Evolutionary conservation across 2,888 invertebrate genomes (phyloP), one percentile per base, ranked within the genome.

Genomic region (Cataglyphis cursor): DNA sequence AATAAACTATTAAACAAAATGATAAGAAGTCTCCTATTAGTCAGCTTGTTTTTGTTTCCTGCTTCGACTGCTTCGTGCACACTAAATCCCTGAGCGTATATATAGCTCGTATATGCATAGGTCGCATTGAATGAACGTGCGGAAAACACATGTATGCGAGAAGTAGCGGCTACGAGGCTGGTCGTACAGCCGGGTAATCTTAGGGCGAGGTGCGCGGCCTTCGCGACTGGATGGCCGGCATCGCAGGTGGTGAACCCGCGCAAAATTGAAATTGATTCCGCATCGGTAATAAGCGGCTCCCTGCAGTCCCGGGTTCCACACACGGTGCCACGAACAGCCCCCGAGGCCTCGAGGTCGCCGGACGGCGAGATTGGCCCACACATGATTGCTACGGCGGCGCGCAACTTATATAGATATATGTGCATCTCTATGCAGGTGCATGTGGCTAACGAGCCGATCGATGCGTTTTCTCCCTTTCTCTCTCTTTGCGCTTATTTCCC

Each of bases 251-350:
- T 83, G 88, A 88, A 85, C 86, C 86, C 82, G 82, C 84, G 92
- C 89, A 87, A 92, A 92, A 92, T 92, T 92, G 92, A 92, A 92
- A 92, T 92, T 92, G 92, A 92, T 92, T 92, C 88, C 92, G 91
- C 89, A 90, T 92, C 91, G 87, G 89, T 90, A 90, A 90, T 90
- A 90, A 90, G 89, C 85, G 83, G 85, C 86, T 90, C 86, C 90
- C 87, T 85, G 85, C 85, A 70, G 83, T 61, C 82, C 59, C 65
- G 35, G 75, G 82, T 62, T 75, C 81, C 81, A 75, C 78, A 65
- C 83, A 73, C 83, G 82, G 72, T 85, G 76, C 66, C 80, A 83
- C 48, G 75, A 64, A 83, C 76, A 83, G 51, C 81, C 82, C 81
- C 70, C 76, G 88, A 82, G 86, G 84, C 82, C 81, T 66, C 76